phyloP scores from a whole-genome alignment of 2,888 invertebrate genomes.

The Antheraea assamensis region DNA sequence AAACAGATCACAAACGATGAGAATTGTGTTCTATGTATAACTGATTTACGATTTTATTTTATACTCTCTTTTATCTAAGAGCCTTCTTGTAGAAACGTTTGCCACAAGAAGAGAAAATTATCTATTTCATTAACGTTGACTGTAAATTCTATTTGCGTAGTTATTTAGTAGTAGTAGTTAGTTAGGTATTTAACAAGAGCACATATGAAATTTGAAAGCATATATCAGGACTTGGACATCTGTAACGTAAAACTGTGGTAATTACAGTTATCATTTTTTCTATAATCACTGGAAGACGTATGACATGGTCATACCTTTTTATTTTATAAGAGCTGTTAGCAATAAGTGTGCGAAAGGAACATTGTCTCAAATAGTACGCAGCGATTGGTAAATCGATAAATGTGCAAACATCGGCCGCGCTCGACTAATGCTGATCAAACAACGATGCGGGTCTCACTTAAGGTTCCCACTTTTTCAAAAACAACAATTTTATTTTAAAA shows the following conservation, averaged over 20 bases:
- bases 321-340: neutral
- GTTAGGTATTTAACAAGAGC: too few relatives aligned
- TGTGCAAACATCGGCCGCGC: slow-evolving; percentile 28
- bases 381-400: neutral
- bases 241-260: neutral
- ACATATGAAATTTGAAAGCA: too few relatives aligned
- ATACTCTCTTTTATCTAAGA: too few relatives aligned
- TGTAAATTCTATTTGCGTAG: neutral
- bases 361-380: neutral
- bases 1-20: too few relatives aligned
- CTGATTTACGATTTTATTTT: too few relatives aligned
- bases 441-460: slow-evolving; percentile 22
- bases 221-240: too few relatives aligned
- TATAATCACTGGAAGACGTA: neutral
- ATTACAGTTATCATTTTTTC: neutral
- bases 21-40: too few relatives aligned
- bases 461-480: neutral
- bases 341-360: neutral
- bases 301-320: neutral
- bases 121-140: neutral
- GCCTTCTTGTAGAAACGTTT: too few relatives aligned
- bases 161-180: too few relatives aligned
- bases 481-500: too few relatives aligned
- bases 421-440: slow-evolving; percentile 49
- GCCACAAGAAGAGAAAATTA: neutral